Evolutionary conservation across 2,888 invertebrate species (phyloP), one percentile per base, ranked within the genome.

Genomic region (Plagiodera versicolora): DNA sequence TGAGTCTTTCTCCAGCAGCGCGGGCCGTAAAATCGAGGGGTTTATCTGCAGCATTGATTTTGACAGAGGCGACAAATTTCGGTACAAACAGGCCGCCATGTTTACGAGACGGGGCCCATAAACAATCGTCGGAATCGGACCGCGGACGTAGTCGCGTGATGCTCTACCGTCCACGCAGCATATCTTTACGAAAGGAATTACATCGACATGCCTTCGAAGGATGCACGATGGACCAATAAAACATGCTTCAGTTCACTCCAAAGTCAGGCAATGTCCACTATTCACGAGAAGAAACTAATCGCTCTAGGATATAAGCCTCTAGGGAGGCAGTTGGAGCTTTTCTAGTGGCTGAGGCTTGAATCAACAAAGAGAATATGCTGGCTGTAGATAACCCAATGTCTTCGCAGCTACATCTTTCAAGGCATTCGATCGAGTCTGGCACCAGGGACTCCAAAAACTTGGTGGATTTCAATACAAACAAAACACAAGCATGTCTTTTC

Each of bases 21-120:
- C 48, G 51, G 61, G 63, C 70, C 72, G 64, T 74, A 75, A 76
- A 75, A 71, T 67, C 63, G 58, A 51, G 64, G 68, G 68, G 69
- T 75, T 76, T 76, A 75, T 75, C 71, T 72, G 65, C 69, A 66
- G 71, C 75, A 72, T 74, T 75, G 72, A 73, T 72, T 74, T 74
- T 75, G 75, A 75, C 75, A 73, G 72, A 71, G 75, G 75, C 74
- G 76, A 77, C 76, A 77, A 77, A 77, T 77, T 39, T 77, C 72
- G 72, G 72, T 73, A 74, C 76, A 76, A 76, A 75, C 75, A 76
- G 72, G 72, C 74, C 75, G 75, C 73, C 63, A 71, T 74, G 74
- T 75, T 76, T 74, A 72, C 71, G 74, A 67, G 74, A 73, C 71
- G 66, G 68, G 64, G 57, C 60, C 69, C 75, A 76, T 76, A 76